These are phyloP conservation scores for Pterophyllum scalare DNA, from an alignment of 2,113 vertebrate genomes.

Conservation along the genomic window DNA sequence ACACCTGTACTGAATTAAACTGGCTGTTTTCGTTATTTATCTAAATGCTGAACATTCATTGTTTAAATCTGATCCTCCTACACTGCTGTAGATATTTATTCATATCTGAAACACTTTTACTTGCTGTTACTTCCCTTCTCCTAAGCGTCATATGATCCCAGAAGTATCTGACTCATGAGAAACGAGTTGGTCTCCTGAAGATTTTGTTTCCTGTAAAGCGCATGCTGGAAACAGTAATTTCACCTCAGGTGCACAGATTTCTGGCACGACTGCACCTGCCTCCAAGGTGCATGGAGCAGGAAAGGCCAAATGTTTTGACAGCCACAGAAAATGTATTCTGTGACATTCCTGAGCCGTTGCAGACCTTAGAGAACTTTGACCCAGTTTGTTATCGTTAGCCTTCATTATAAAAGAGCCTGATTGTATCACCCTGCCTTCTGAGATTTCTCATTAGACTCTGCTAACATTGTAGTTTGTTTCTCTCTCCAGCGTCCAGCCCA, in stretches of 20 bases:
- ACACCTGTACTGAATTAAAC: background rate
- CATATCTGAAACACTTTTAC: background rate
- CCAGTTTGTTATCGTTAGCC: constrained; percentile 34
- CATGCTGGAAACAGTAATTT: background rate
- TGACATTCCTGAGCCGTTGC: background rate
- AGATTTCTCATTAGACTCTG: background rate
- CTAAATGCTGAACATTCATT: background rate
- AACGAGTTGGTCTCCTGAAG: background rate
- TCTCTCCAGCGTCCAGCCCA: constrained; percentile 72
- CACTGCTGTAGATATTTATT: background rate
- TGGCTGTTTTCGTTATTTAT: background rate
- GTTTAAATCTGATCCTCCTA: background rate
- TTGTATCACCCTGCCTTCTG: background rate
- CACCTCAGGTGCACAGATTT: background rate
- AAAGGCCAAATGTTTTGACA: background rate
- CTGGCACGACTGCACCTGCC: background rate
- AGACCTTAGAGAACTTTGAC: constrained; percentile 53
- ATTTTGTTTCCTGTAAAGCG: background rate
- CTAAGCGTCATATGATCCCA: constrained; percentile 22
- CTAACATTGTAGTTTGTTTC: constrained; percentile 32
- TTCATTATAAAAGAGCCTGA: background rate
- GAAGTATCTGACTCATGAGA: background rate
- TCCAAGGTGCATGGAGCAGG: background rate
- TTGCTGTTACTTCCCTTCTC: background rate
- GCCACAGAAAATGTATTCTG: background rate